Percentiles rank a stretch among this genome's conserved stretches.
Conservation (phyloP, 1,140 invertebrate species). For the Drosophila ohnishii region DNA sequence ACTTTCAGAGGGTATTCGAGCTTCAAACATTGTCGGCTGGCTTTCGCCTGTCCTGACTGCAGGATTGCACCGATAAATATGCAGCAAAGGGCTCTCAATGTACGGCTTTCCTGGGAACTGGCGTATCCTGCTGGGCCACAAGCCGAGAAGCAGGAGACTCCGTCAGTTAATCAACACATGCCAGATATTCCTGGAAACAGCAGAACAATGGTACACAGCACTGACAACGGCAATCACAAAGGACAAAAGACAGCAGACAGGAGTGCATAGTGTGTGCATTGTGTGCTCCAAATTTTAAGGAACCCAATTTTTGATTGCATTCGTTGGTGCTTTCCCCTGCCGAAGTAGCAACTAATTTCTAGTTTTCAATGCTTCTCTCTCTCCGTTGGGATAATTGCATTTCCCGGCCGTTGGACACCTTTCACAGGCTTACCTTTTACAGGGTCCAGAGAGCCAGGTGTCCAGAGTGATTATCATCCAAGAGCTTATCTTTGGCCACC, state of each 20-base stretch:
- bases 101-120: neutral
- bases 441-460: neutral
- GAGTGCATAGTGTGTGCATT: neutral
- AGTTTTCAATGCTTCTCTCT: neutral
- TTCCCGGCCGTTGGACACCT: neutral
- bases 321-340: neutral
- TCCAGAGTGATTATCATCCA: neutral
- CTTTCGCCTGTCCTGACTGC: neutral
- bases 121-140: neutral
- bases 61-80: conserved; percentile 2
- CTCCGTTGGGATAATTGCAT: neutral
- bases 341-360: neutral
- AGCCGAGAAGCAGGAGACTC: neutral
- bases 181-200: conserved; percentile 1
- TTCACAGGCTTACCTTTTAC: neutral
- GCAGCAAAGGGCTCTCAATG: conserved; percentile 1
- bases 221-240: neutral
- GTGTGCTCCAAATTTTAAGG: neutral
- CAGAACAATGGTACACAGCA: neutral
- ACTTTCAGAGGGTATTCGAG: neutral
- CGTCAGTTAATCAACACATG: conserved; percentile 17
- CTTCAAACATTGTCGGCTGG: neutral
- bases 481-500: neutral
- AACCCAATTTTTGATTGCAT: neutral
- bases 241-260: neutral